Evolutionary conservation across 2,113 vertebrate species (phyloP), one percentile per base, ranked within the genome.

Genomic region (Serinus canaria): DNA sequence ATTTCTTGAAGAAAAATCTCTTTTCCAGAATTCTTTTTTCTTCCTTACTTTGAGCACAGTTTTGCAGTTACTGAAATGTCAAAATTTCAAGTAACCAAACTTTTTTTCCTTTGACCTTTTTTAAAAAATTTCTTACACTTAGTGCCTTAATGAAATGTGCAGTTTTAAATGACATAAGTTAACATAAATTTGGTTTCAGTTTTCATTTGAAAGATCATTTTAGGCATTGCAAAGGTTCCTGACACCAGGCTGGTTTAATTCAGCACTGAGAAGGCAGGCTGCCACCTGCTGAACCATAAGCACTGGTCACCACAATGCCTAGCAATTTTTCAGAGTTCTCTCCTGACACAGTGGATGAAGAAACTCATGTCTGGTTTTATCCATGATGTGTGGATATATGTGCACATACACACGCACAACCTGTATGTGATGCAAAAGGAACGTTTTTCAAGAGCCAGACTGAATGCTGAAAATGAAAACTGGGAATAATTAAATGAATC

Each of bases 121-220:
- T 9, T 3, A 3, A 2, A 12, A 5, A 15, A 11, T 37, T 72
- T 66, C 8, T 2, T 59, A 52, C 0, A 0, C 8, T 44, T 78
- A 52, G 12, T 43, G 11, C 2, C 88, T 59, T 39, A 53, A 35
- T 30, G 17, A 76, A 68, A 95, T 78, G 6, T 55, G 3, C 12
- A 11, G 7, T 37, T 85, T 81, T 84, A 84, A 90, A 50, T 79
- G 0, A 43, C 2, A n/a, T 33, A 44, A 70, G 8, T 50, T 56
- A 33, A 46, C 7, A 37, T 39, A 62, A 43, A 4, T 78, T 67
- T 76, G 30, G 2, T 39, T 72, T 90, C n/a, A 75, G 13, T 64
- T 78, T 87, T 78, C 55, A 56, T 90, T 46, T 85, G 27, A 23
- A 37, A 50, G 20, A 31, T 55, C 28, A 18, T 78, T 7, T 79